Base-by-base conservation (phyloP, 2,797 vertebrate genomes). In the Halcyon smyrnensis region DNA sequence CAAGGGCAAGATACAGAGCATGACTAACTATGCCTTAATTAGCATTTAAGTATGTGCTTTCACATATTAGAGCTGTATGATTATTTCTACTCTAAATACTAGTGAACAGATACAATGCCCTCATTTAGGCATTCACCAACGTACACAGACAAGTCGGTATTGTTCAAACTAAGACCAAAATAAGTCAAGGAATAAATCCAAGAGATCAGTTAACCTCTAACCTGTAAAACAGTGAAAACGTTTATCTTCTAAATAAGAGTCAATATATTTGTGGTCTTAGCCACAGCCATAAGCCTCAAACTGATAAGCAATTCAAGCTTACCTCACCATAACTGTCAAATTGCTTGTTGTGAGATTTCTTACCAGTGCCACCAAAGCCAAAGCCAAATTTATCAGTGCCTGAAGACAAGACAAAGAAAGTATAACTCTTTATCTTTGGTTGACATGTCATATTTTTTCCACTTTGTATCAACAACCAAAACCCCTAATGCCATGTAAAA, bases 281-380 rank as follows among this genome's bases (percentile, higher is more conserved):
- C 15, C 63, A 83, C 30, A 68, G 18, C 8, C 8, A 4, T 20
- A 84, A 73, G 11, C 13, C 34, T 79, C 9, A 67, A 70, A 9
- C 7, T 28, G 17, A 0, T 25, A 73, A 3, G 1, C 8, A 83
- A 28, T 27, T 63, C 25, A 80, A 84, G 20, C 97, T 97, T 95
- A 99, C 99, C 99, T 99, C 99, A 95, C 99, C 99, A 10, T 99
- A 99, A 97, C 99, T 99, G 97, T 99, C 99, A 98, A 99, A 99
- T 75, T 99, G 99, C 89, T 99, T 99, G 96, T 99, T 99, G 96
- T 99, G 98, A 81, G 99, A 99, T 93, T 99, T 99, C 97, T 99
- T 99, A 89, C 99, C 99, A 25, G 99, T 99, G 81, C 99, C 99
- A 70, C 99, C 99, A 97, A 99, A 99, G 77, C 99, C 99, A 97